Base-by-base conservation (phyloP, 2,888 invertebrate species). In the Tiphia femorata region DNA sequence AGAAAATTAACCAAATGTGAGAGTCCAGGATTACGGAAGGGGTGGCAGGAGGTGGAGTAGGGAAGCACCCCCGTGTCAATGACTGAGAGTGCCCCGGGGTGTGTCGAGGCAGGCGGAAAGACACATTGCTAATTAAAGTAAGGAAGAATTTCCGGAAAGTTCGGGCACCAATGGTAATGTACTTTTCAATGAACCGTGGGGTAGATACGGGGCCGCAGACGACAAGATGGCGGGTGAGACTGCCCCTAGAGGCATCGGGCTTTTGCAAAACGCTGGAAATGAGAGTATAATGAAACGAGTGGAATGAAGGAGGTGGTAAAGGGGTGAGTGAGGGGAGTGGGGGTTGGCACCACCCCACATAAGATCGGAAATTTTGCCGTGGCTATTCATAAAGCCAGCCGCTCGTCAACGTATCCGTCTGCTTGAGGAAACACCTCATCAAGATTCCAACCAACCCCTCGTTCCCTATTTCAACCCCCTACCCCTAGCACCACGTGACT, bases 381-480 rank as follows among this genome's bases (percentile, higher is more conserved):
- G 46, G 43, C 49, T 60, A 67, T 66, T 70, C 67, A 58, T 67
- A 29, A 27, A 40, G 20, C 17, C 49, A 16, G n/a, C 12, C 27
- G 40, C 57, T 64, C 58, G 56, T 60, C 64, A 58, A 67, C 47
- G 42, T 52, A 67, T 70, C 59, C 65, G 67, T 68, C 67, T 63
- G 52, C 58, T 51, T 56, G 58, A 62, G 54, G 69, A 69, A 70
- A 70, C 73, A 75, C 67, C 72, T 73, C 76, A 73, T 78, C 73
- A 74, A 70, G 73, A 76, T 76, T 70, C n/a, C n/a, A n/a, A n/a
- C n/a, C n/a, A n/a, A n/a, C n/a, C n/a, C n/a, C n/a, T 69, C 63
- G 53, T 50, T 35, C 35, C 50, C 43, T 29, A 17, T n/a, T 23
- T 3, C 7, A 12, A 37, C 16, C 17, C 7, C 17, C 6, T 10